Evolutionary conservation across 2,888 invertebrate species (phyloP).

Genomic region (Dolomedes plantarius): DNA sequence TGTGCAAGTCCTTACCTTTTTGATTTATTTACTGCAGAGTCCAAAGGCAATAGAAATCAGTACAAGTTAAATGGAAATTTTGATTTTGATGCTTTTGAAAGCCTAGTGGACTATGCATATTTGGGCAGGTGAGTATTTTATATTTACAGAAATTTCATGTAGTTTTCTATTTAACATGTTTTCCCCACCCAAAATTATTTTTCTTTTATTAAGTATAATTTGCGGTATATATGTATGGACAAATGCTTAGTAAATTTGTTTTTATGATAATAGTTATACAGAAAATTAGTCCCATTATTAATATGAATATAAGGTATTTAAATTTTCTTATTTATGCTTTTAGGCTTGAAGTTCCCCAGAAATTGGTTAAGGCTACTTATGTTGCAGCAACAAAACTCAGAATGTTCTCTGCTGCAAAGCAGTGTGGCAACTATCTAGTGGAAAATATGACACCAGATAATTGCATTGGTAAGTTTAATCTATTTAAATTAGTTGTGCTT

Average conservation of each 20-base stretch:
- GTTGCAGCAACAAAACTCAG: conserved; percentile 86
- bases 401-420: conserved; percentile 84
- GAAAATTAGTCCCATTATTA: too few relatives aligned
- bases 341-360: conserved; percentile 79
- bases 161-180: too few relatives aligned
- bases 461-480: conserved; percentile 76
- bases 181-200: too few relatives aligned
- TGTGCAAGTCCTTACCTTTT: conserved; percentile 87
- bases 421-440: conserved; percentile 84
- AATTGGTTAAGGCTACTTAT: conserved; percentile 85
- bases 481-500: too few relatives aligned
- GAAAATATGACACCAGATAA: conserved; percentile 81
- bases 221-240: too few relatives aligned
- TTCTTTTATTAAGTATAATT: too few relatives aligned
- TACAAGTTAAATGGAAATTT: conserved; percentile 81
- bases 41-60: conserved; percentile 77
- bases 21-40: conserved; percentile 83
- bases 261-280: too few relatives aligned
- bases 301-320: too few relatives aligned
- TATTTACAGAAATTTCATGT: not conserved
- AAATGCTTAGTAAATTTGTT: too few relatives aligned
- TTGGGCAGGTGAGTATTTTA: conserved; percentile 81
- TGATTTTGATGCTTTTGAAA: conserved; percentile 83
- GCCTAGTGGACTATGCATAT: conserved; percentile 89
- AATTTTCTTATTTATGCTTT: too few relatives aligned